Evolutionary conservation across 1,140 invertebrate species (phyloP).

Genomic region (Teleogryllus occipitalis): DNA sequence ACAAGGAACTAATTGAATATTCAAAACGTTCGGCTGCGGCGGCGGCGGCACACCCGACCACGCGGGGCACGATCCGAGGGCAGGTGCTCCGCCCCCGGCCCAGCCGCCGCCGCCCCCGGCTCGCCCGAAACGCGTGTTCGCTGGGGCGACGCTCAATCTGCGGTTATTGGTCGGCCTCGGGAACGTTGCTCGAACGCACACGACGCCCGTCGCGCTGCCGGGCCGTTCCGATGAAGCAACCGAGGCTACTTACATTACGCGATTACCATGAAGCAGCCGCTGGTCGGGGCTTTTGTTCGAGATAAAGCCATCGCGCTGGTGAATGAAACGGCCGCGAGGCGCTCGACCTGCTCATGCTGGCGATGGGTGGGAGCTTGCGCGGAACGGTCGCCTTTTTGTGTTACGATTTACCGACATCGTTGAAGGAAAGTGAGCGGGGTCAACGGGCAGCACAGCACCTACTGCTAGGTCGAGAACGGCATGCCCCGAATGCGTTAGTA

Average conservation of each 20-base stretch:
- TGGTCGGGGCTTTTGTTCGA: neutral
- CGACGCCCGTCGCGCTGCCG: neutral
- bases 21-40: neutral
- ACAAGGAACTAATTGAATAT: conserved; percentile 5
- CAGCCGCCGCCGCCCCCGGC: too few species aligned
- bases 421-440: too few species aligned
- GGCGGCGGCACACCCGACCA: neutral
- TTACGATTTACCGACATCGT: too few species aligned
- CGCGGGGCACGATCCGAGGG: neutral
- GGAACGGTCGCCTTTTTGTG: too few species aligned
- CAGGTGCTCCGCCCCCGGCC: neutral
- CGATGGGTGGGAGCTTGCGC: too few species aligned
- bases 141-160: neutral
- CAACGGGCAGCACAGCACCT: too few species aligned
- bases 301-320: neutral
- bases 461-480: too few species aligned
- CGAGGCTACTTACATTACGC: neutral
- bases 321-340: neutral
- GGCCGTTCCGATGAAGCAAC: neutral
- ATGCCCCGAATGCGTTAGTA: too few species aligned
- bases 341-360: neutral
- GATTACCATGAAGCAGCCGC: neutral
- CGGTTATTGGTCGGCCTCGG: neutral
- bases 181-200: too few species aligned
- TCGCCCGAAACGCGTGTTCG: neutral